Evolutionary conservation across 2,888 invertebrate genomes (phyloP).

Genomic region (Cephus pulcher): DNA sequence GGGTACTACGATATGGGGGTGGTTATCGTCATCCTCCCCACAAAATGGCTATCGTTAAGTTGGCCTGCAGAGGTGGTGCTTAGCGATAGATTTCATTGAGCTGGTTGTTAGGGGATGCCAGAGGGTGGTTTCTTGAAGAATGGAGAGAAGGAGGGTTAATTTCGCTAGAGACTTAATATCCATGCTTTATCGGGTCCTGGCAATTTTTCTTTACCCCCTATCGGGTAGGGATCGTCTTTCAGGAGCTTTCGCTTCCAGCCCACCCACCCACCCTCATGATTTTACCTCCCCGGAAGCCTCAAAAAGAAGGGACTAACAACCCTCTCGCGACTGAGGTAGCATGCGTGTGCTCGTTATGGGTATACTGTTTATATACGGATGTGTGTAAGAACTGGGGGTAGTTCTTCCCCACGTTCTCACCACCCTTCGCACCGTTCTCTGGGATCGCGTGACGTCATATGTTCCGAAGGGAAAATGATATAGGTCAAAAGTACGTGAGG

Average conservation of each 20-base stretch:
- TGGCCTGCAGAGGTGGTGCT: background rate
- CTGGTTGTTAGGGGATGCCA: background rate
- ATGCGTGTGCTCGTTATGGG: background rate
- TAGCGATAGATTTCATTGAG: background rate
- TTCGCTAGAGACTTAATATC: background rate
- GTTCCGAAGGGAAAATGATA: slow-evolving; percentile 50
- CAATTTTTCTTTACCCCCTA: background rate
- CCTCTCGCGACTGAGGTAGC: background rate
- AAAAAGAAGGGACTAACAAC: background rate
- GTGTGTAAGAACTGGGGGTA: slow-evolving; percentile 3
- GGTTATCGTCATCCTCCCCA: background rate
- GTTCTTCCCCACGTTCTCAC: slow-evolving; percentile 15
- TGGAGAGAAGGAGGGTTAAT: background rate
- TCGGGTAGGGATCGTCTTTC: background rate
- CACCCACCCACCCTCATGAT: background rate
- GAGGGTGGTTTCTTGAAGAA: background rate
- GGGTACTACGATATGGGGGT: too few relatives aligned
- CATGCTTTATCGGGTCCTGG: background rate
- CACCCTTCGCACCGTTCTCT: background rate
- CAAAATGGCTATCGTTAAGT: background rate
- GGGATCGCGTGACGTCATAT: slow-evolving; percentile 26
- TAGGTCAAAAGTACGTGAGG: slow-evolving; percentile 55
- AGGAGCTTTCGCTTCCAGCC: background rate
- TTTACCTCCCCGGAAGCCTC: background rate
- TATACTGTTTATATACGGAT: background rate